Percentiles rank a stretch among this genome's conserved stretches.
phyloP scores from a whole-genome alignment of 2,113 vertebrate species.

The Thalassoma bifasciatum region DNA sequence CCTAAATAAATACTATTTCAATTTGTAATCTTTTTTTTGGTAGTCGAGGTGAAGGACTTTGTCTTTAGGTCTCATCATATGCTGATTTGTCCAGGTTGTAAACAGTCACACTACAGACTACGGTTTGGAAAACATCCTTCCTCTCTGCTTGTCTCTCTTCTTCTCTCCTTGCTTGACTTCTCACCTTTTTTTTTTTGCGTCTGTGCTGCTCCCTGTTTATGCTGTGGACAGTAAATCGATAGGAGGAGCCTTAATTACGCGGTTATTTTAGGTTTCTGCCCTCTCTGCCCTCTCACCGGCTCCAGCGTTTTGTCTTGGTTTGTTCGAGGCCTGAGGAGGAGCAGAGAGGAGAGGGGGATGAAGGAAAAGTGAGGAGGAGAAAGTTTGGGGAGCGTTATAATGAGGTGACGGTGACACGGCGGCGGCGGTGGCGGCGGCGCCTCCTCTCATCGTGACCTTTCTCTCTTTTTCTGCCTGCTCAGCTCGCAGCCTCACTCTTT shows the following conservation, averaged over 20 bases:
- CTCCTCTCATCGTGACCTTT: constrained; percentile 64
- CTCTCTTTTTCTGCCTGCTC: constrained; percentile 59
- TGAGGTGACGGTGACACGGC: constrained; percentile 51
- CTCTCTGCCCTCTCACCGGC: constrained; percentile 34
- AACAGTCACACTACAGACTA: too few species aligned
- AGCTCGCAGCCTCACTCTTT: constrained; percentile 46
- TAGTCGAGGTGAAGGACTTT: too few species aligned
- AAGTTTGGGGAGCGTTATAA: constrained; percentile 53
- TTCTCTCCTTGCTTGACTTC: constrained; percentile 22
- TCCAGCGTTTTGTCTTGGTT: constrained; percentile 40
- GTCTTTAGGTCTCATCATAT: too few species aligned
- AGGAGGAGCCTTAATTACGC: constrained; percentile 62
- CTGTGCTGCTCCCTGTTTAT: constrained; percentile 29
- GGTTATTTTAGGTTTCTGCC: constrained; percentile 60
- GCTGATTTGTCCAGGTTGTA: too few species aligned
- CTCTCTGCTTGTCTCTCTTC: too few species aligned
- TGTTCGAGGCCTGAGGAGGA: constrained; percentile 7
- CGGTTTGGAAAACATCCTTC: too few species aligned
- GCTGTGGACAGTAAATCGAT: constrained; percentile 68
- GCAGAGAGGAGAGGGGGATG: background rate
- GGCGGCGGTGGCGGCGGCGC: constrained; percentile 22
- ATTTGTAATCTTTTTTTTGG: too few species aligned
- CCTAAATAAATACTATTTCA: too few species aligned
- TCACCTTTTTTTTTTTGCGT: background rate
- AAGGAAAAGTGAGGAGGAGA: background rate